Evolutionary conservation across 1,140 invertebrate genomes (phyloP).

Genomic region (Schlechtendalia chinensis): DNA sequence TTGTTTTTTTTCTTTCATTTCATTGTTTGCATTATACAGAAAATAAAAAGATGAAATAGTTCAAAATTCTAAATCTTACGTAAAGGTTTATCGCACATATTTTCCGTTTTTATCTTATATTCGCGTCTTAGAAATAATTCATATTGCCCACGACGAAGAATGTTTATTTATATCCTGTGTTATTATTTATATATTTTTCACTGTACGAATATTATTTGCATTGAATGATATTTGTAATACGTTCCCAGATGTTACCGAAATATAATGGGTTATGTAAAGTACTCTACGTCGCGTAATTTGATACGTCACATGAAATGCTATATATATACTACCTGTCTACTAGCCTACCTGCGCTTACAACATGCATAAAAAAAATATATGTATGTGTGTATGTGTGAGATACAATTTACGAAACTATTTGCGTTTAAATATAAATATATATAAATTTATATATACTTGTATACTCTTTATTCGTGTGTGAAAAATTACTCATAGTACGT

Average conservation of each 20-base stretch:
- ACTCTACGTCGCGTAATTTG: background rate
- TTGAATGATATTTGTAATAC: constrained; percentile 20
- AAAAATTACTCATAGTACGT: too few species aligned
- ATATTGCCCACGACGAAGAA: background rate
- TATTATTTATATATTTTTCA: constrained; percentile 10
- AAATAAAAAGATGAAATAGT: background rate
- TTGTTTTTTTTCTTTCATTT: constrained; percentile 1
- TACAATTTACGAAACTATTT: too few species aligned
- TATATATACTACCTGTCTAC: background rate
- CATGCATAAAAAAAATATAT: too few species aligned
- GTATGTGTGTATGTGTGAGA: too few species aligned
- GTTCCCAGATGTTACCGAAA: background rate
- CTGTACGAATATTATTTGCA: background rate
- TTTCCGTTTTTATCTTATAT: background rate
- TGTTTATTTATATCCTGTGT: background rate
- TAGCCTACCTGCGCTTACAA: too few species aligned
- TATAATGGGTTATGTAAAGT: constrained; percentile 24
- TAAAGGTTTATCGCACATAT: background rate
- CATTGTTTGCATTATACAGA: background rate
- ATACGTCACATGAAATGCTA: background rate
- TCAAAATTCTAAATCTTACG: background rate
- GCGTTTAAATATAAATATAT: too few species aligned
- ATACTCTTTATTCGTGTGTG: too few species aligned
- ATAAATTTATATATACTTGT: too few species aligned
- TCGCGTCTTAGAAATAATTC: background rate